A percentile compares a stretch with the other conserved stretches of the same genome.
These are phyloP conservation scores for Tetramorium simillimum DNA, from an alignment of 1,140 invertebrate genomes.

Conservation along the genomic window DNA sequence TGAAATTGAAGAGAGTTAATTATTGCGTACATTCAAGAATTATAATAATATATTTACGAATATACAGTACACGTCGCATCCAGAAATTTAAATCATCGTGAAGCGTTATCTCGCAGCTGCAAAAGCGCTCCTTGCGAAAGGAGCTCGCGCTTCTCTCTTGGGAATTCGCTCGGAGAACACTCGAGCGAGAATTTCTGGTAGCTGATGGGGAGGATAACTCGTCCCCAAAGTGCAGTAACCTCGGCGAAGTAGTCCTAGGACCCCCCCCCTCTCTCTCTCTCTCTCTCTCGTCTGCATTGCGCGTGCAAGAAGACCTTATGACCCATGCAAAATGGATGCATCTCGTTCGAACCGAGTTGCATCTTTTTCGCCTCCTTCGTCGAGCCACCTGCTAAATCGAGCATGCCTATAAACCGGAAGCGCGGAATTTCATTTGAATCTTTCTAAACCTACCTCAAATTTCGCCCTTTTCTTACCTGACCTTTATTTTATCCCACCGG, in stretches of 20 bases:
- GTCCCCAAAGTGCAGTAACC: slow-evolving; percentile 84
- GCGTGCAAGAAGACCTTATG: slow-evolving; percentile 77
- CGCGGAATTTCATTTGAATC: slow-evolving; percentile 68
- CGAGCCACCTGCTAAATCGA: slow-evolving; percentile 70
- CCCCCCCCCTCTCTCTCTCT: slow-evolving; percentile 18
- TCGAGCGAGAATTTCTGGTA: slow-evolving; percentile 67
- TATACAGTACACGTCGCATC: not conserved
- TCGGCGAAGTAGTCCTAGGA: slow-evolving; percentile 72
- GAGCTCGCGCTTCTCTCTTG: slow-evolving; percentile 37
- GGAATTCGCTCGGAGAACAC: slow-evolving; percentile 60
- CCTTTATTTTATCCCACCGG: slow-evolving; percentile 35
- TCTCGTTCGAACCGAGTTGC: slow-evolving; percentile 40
- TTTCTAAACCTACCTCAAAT: slow-evolving; percentile 5
- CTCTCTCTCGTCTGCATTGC: slow-evolving; percentile 36
- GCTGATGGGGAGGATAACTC: slow-evolving; percentile 79
- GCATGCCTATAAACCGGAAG: slow-evolving; percentile 64
- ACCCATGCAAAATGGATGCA: slow-evolving; percentile 83
- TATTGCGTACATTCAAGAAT: not conserved
- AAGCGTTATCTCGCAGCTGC: slow-evolving; percentile 48
- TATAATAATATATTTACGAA: slow-evolving; percentile 21
- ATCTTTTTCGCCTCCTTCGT: slow-evolving; percentile 56
- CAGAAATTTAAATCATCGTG: slow-evolving; percentile 57
- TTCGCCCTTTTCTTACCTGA: slow-evolving; percentile 7
- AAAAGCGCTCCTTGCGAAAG: slow-evolving; percentile 52
- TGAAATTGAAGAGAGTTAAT: not conserved